Conservation (phyloP, 2,113 vertebrate genomes). For the Nanorana parkeri region DNA sequence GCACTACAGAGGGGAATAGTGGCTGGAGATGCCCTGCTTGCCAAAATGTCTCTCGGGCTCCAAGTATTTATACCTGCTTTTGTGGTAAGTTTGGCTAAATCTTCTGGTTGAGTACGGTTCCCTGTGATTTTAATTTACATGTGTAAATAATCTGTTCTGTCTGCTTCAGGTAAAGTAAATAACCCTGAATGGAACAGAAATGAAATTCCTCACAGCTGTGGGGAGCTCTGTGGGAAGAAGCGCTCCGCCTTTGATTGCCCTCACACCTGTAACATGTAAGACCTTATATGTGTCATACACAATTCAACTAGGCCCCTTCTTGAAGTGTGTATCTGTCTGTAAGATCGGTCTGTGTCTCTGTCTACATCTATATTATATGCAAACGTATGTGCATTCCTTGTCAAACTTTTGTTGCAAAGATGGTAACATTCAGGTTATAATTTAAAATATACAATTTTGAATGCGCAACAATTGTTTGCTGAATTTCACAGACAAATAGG, state of each 20-base stretch:
- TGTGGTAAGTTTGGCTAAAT: constrained; percentile 83
- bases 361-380: too few species aligned
- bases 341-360: too few species aligned
- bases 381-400: too few species aligned
- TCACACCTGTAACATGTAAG: constrained; percentile 98
- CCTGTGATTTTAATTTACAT: neutral
- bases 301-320: too few species aligned
- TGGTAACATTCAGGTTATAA: too few species aligned
- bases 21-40: constrained; percentile 98
- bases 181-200: constrained; percentile 97
- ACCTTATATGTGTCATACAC: constrained; percentile 1
- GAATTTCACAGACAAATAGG: too few species aligned
- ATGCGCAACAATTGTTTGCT: too few species aligned
- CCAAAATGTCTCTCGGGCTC: constrained; percentile 89
- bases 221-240: constrained; percentile 95
- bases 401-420: too few species aligned
- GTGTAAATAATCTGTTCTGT: neutral
- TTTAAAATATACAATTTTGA: too few species aligned
- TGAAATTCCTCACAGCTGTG: constrained; percentile 98
- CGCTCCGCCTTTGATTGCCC: constrained; percentile 87
- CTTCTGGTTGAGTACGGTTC: neutral
- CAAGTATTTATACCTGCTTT: constrained; percentile 89
- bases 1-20: constrained; percentile 81
- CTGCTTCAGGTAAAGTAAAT: constrained; percentile 84
- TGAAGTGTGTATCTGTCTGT: too few species aligned